Evolutionary conservation across 2,888 invertebrate genomes (phyloP).

Genomic region (Fragum fragum): DNA sequence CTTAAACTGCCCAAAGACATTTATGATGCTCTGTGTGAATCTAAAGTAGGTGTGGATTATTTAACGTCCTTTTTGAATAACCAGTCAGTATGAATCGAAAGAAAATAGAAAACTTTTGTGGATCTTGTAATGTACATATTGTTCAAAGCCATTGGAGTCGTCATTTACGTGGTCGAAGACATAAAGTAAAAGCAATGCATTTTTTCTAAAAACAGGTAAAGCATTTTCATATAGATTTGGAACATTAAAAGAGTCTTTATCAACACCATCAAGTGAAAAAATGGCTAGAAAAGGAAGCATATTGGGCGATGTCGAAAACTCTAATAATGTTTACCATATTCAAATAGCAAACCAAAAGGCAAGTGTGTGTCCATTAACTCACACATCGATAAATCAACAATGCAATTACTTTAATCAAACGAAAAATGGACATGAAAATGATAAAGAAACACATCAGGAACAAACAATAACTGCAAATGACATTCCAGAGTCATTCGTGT

Average conservation of each 20-base stretch:
- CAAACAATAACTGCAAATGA: too few relatives aligned
- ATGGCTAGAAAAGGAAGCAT: not conserved
- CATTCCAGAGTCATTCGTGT: too few relatives aligned
- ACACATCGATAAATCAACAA: too few relatives aligned
- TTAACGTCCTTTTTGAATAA: not conserved
- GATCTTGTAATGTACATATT: not conserved
- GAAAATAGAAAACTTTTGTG: not conserved
- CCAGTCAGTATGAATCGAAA: not conserved
- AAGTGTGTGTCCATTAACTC: too few relatives aligned
- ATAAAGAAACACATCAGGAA: too few relatives aligned
- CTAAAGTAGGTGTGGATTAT: constrained; percentile 6
- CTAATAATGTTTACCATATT: too few relatives aligned
- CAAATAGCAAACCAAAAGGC: too few relatives aligned
- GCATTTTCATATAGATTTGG: not conserved
- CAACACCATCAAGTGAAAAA: not conserved
- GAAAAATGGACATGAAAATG: too few relatives aligned
- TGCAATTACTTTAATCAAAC: too few relatives aligned
- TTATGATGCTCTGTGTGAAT: constrained; percentile 1
- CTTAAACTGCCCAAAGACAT: not conserved
- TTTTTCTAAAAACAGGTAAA: not conserved
- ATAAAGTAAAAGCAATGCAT: constrained; percentile 1
- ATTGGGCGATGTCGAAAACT: not conserved
- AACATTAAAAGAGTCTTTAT: not conserved
- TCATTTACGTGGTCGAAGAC: not conserved
- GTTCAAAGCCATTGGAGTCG: not conserved